These are phyloP conservation scores for Drosophila tristis DNA, from an alignment of 1,140 invertebrate genomes.

Conservation along the genomic window DNA sequence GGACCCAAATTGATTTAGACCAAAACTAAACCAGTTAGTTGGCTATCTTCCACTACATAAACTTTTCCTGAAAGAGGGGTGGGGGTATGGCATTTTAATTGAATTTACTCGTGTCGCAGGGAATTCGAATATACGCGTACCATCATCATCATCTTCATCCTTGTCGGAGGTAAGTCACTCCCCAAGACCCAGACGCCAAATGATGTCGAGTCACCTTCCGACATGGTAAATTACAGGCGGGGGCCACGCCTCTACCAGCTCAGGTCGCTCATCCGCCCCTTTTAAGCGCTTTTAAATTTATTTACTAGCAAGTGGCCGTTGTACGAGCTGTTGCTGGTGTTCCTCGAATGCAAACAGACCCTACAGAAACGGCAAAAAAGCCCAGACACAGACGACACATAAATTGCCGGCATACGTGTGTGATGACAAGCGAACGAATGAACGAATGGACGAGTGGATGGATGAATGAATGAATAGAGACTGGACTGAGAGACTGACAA, in stretches of 20 bases:
- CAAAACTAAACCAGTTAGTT: conserved; percentile 42
- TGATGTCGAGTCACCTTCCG: conserved; percentile 68
- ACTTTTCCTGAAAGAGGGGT: not conserved
- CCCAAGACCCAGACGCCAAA: conserved; percentile 34
- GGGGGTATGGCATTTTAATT: conserved; percentile 69
- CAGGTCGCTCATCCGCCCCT: conserved; percentile 35
- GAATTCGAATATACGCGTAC: conserved; percentile 44
- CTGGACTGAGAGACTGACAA: conserved; percentile 32
- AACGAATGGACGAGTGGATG: conserved; percentile 22
- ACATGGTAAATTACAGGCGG: conserved; percentile 69
- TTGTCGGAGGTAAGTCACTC: not conserved
- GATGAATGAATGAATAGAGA: not conserved
- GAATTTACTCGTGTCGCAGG: conserved; percentile 74
- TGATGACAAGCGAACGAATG: conserved; percentile 63
- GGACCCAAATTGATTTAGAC: conserved; percentile 49
- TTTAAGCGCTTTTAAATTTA: conserved; percentile 77
- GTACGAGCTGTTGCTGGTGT: conserved; percentile 5
- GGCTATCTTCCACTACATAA: conserved; percentile 3
- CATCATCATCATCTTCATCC: conserved; percentile 57
- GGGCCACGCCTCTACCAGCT: conserved; percentile 18
- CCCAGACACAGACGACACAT: conserved; percentile 61
- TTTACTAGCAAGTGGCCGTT: conserved; percentile 57
- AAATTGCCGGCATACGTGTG: conserved; percentile 78
- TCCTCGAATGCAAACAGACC: conserved; percentile 19
- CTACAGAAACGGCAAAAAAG: conserved; percentile 22